phyloP scores from a whole-genome alignment of 2,888 invertebrate genomes.

The Oscheius sp. region DNA sequence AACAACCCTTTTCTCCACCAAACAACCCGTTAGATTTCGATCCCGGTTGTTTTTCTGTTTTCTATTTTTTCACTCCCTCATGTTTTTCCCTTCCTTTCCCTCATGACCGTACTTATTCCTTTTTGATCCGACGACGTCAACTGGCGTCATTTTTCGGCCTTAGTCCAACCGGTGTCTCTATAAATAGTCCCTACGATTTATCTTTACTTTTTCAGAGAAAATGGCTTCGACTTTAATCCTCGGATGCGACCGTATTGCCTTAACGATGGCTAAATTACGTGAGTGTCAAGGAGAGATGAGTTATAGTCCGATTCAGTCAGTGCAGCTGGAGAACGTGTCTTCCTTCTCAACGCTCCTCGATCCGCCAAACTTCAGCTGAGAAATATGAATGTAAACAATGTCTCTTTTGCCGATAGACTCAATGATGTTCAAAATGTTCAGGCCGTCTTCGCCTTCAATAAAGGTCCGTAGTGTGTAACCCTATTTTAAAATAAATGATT shows the following conservation, averaged over 20 bases:
- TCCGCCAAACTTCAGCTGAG: background rate
- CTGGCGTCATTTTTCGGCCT: constrained; percentile 2
- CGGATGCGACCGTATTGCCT: constrained; percentile 6
- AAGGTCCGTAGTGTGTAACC: background rate
- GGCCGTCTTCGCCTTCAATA: constrained; percentile 22
- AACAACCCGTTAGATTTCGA: no score
- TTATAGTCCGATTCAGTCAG: background rate
- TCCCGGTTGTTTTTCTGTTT: background rate
- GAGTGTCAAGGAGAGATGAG: background rate
- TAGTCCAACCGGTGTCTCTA: constrained; percentile 10
- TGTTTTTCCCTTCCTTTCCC: background rate
- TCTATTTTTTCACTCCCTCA: background rate
- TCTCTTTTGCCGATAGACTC: constrained; percentile 3
- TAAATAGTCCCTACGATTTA: background rate
- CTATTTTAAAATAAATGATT: background rate
- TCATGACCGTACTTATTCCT: background rate
- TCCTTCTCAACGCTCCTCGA: background rate
- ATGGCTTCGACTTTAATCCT: constrained; percentile 20
- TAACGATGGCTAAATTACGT: constrained; percentile 7
- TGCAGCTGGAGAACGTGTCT: constrained; percentile 16
- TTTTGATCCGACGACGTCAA: constrained; percentile 20
- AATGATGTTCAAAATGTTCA: constrained; percentile 13
- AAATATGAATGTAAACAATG: constrained; percentile 9
- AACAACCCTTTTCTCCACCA: no score
- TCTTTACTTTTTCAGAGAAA: background rate